Percentiles rank a stretch among this genome's conserved stretches.
Evolutionary conservation across 1,140 invertebrate genomes (phyloP).

Genomic region (Chlorops oryzae): DNA sequence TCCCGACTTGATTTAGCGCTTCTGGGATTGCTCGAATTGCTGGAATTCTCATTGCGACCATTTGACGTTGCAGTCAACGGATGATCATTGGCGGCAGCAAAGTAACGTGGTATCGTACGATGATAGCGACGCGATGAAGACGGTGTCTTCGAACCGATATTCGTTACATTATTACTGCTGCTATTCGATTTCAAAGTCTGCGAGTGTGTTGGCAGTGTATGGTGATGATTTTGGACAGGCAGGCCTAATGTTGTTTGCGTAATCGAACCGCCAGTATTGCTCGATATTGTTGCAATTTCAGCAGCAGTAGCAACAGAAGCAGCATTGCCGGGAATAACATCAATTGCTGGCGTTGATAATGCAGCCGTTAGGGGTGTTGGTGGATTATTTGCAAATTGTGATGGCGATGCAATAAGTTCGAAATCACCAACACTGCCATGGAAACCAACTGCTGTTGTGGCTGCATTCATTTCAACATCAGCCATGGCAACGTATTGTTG

Average conservation of each 20-base stretch:
- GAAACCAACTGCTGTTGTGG: not conserved
- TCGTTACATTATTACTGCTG: not conserved
- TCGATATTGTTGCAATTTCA: constrained; percentile 11
- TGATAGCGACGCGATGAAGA: constrained; percentile 44
- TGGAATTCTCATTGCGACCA: too few species aligned
- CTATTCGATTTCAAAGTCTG: constrained; percentile 4
- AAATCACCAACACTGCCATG: constrained; percentile 4
- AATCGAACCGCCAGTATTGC: constrained; percentile 9
- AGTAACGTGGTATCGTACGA: constrained; percentile 47
- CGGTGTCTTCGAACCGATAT: constrained; percentile 28
- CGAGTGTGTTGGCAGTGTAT: constrained; percentile 24
- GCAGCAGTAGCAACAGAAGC: not conserved
- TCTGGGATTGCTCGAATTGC: not conserved
- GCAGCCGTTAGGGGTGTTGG: constrained; percentile 16
- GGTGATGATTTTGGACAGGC: constrained; percentile 6
- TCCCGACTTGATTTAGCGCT: not conserved
- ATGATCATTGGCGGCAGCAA: constrained; percentile 39
- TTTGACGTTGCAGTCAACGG: constrained; percentile 17
- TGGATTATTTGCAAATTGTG: constrained; percentile 17
- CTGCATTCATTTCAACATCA: constrained; percentile 37
- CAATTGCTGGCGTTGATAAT: constrained; percentile 13
- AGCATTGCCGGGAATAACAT: constrained; percentile 6
- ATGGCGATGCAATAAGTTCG: constrained; percentile 28
- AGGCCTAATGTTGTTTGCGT: constrained; percentile 24
- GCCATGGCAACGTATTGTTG: constrained; percentile 41